phyloP scores from a whole-genome alignment of 1,140 invertebrate species.

The Cotesia vestalis region DNA sequence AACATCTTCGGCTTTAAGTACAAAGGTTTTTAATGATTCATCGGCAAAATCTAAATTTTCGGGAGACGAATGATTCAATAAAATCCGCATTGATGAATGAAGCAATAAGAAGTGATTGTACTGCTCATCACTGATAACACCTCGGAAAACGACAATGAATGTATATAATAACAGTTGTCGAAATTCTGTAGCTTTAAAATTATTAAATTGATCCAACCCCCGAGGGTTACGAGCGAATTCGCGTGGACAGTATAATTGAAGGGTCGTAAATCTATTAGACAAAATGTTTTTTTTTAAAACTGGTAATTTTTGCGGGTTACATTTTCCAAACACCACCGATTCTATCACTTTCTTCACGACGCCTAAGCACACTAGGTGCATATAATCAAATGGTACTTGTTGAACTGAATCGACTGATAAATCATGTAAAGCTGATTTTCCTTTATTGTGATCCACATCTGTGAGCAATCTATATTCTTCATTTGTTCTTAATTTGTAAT shows the following conservation, averaged over 20 bases:
- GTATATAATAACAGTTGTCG: conserved; percentile 59
- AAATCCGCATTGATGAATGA: conserved; percentile 49
- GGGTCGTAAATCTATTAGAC: not conserved
- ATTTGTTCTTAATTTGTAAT: conserved; percentile 25
- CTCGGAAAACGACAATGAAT: conserved; percentile 51
- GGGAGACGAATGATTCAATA: conserved; percentile 37
- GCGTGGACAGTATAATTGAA: conserved; percentile 23
- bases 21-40: conserved; percentile 35
- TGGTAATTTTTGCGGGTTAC: conserved; percentile 18
- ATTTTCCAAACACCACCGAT: conserved; percentile 29
- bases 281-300: not conserved
- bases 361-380: conserved; percentile 37
- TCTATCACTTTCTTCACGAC: conserved; percentile 35
- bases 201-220: conserved; percentile 43
- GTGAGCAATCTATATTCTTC: conserved; percentile 30
- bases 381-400: conserved; percentile 40
- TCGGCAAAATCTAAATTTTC: conserved; percentile 33
- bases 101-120: conserved; percentile 58
- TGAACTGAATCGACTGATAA: conserved; percentile 26
- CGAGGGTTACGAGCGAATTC: conserved; percentile 56
- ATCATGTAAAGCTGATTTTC: conserved; percentile 2
- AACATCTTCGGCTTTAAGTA: conserved; percentile 29
- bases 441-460: conserved; percentile 38
- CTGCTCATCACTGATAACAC: conserved; percentile 35
- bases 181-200: conserved; percentile 62